Base-by-base conservation (phyloP, 2,888 invertebrate species). In the Bellardia bayeri region DNA sequence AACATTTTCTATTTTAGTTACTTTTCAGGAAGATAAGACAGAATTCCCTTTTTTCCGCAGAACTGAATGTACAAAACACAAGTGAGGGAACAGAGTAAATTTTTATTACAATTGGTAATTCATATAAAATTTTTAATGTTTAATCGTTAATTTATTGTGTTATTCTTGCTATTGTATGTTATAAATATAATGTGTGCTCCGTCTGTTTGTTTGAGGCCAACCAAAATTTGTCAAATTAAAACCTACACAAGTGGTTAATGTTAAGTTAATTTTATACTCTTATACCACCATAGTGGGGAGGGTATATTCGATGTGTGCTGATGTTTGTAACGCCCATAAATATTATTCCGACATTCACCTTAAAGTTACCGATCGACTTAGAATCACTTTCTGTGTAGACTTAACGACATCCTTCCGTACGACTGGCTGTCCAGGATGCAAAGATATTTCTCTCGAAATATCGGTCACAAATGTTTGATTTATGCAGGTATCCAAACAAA, bases 1-100 rank as follows among this genome's bases (percentile, higher is more conserved):
- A 75, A 82, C 68, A 76, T 75, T 75, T 82, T 82, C 75, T 42
- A 82, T 51, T 69, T 75, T 23, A 75, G 51, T 82, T 82, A 37
- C 40, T 51, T 37, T 64, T 75, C 11, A 11, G 5, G 6, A 11
- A 40, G 64, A 64, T 64, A 64, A 64, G 16, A 9, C n/a, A 37
- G 16, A 40, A 64, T 64, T 64, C 16, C 1, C 8, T 40, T 37
- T 40, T 64, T 23, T 16, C 13, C 30, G 6, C 3, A 23, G 56
- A 23, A 8, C 14, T 2, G 7, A 4, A 37, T 33, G 14, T n/a
- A 40, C 40, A 16, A 40, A 16, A 64, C 2, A 42, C 6, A 42
- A 40, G 9, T 42, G 8, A 42, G 9, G 14, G 33, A 61, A 14
- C 2, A 61, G 37, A 61, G 61, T 14, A 13, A 33, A 64, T 16